phyloP scores from a whole-genome alignment of 1,140 invertebrate species.

The Grapholita molesta region DNA sequence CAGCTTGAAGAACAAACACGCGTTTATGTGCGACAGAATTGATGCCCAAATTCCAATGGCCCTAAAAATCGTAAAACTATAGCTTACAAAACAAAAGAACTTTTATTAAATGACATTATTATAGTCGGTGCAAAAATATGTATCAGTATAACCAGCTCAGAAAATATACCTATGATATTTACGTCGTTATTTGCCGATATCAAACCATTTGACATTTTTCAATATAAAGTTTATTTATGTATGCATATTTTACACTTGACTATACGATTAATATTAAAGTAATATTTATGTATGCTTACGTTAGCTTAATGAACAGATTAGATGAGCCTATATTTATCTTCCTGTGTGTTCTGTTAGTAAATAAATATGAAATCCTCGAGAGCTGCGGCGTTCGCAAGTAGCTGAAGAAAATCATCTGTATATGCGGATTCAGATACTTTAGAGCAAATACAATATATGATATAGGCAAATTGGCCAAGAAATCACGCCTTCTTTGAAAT shows the following conservation, averaged over 20 bases:
- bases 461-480: constrained; percentile 60
- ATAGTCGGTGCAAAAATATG: too few species aligned
- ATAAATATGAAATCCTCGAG: constrained; percentile 64
- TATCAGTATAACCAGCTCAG: too few species aligned
- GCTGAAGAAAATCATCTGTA: constrained; percentile 53
- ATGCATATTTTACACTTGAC: too few species aligned
- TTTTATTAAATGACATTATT: too few species aligned
- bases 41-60: constrained; percentile 65
- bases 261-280: too few species aligned
- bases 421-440: constrained; percentile 28
- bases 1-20: constrained; percentile 67
- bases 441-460: constrained; percentile 59
- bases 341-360: constrained; percentile 61
- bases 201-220: too few species aligned
- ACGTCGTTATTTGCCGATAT: too few species aligned
- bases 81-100: too few species aligned
- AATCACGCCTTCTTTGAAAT: constrained; percentile 57
- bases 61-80: too few species aligned
- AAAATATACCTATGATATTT: too few species aligned
- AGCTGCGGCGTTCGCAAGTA: constrained; percentile 64
- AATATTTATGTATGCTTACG: constrained; percentile 51
- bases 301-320: constrained; percentile 63
- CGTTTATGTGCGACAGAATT: constrained; percentile 64
- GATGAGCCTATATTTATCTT: constrained; percentile 63
- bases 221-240: too few species aligned